Base-by-base conservation (phyloP, 1,140 invertebrate species). In the Drosophila lacteicornis region DNA sequence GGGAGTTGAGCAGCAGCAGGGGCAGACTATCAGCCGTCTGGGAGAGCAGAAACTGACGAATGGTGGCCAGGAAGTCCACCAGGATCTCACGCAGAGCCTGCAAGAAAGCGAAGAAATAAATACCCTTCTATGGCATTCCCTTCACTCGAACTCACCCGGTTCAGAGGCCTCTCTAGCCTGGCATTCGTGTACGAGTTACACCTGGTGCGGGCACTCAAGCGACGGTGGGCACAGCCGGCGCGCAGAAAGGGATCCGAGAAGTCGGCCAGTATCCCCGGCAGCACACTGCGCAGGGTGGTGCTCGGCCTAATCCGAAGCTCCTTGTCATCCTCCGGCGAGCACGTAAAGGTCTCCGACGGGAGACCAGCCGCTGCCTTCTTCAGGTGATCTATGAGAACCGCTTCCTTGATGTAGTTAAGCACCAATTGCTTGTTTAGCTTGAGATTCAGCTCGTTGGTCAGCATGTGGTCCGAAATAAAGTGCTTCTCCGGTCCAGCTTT, bases 291-390 rank as follows among this genome's bases (percentile, higher is more conserved):
- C 3, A 91, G 27, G 0, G 87, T 85, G n/a, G 76, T 57, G 45
- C 86, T 70, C 1, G 68, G 46, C n/a, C 53, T 67, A 7, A 74
- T 19, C 15, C 49, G 8, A 2, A 92, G 36, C 4, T 17, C 1
- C 22, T 82, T 82, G 1, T 51, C 9, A 7, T 71, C 63, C 19
- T 59, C 30, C 2, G 69, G 30, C 12, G 71, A 51, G 30, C 50
- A 55, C 0, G 46, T 4, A 74, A 94, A 94, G 19, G 91, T 93
- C 19, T 93, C 88, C 0, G 94, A 94, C 63, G 94, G 93, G 60
- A 94, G 83, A 9, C 94, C 94, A 30, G 93, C 87, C 38, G 81
- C 63, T 50, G 58, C 66, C 25, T 63, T 75, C 22, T 88, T 88
- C 0, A 90, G 27, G 38, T 88, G 78, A 8, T 70, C 67, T 2